Conservation (phyloP, 2,797 vertebrate genomes). For the Petrocephalus sullivani region DNA sequence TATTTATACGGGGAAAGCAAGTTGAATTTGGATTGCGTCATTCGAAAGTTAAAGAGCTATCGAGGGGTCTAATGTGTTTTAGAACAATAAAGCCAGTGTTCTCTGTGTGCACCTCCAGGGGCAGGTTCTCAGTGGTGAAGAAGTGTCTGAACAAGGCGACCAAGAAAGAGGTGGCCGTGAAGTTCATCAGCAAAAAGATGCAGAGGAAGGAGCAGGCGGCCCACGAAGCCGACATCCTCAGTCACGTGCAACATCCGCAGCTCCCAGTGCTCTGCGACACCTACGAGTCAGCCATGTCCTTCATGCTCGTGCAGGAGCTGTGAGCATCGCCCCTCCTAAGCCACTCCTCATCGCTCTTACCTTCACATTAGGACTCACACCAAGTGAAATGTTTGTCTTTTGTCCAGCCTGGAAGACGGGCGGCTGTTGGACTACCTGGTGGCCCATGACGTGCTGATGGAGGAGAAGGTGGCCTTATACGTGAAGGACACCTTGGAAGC, state of each 20-base stretch:
- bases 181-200: conserved; percentile 94
- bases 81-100: neutral
- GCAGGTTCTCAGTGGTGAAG: conserved; percentile 90
- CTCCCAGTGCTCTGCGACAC: conserved; percentile 82
- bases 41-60: neutral
- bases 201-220: conserved; percentile 94
- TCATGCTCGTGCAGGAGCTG: conserved; percentile 88
- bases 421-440: conserved; percentile 89
- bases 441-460: conserved; percentile 91
- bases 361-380: neutral
- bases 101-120: conserved; percentile 56
- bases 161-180: conserved; percentile 90
- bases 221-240: conserved; percentile 84
- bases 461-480: conserved; percentile 93
- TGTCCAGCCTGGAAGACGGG: conserved; percentile 81
- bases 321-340: conserved; percentile 53
- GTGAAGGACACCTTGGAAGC: conserved; percentile 88
- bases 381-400: neutral
- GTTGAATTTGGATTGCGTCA: neutral
- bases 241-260: conserved; percentile 83
- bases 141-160: conserved; percentile 86
- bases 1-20: neutral
- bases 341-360: neutral
- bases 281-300: conserved; percentile 79
- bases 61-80: neutral